Evolutionary conservation across 2,113 vertebrate genomes (phyloP).

Genomic region (Spilogale gracilis): DNA sequence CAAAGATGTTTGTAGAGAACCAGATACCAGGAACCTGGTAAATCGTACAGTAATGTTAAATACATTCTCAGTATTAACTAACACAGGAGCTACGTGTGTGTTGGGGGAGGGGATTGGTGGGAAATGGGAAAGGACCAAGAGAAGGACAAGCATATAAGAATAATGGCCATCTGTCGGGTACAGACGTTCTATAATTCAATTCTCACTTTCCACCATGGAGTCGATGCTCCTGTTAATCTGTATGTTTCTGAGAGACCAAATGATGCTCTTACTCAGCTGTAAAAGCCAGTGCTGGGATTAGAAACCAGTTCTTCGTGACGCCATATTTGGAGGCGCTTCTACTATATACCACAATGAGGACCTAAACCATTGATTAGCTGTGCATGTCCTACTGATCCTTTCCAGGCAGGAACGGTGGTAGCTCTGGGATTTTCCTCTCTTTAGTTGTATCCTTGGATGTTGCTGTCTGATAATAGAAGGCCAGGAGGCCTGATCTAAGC

Average conservation of each 20-base stretch:
- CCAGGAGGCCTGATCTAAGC: neutral
- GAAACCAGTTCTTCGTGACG: neutral
- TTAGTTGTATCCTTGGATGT: neutral
- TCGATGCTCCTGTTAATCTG: neutral
- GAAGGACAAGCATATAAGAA: neutral
- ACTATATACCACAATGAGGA: neutral
- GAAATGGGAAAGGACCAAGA: neutral
- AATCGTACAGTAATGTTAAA: neutral
- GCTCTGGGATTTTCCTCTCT: neutral
- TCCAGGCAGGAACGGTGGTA: neutral
- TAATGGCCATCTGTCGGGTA: neutral
- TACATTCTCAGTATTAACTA: neutral
- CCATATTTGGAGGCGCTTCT: neutral
- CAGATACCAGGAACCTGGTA: slow-evolving; percentile 40
- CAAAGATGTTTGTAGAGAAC: slow-evolving; percentile 44
- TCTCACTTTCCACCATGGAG: neutral
- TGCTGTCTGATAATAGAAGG: neutral
- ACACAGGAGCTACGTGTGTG: neutral
- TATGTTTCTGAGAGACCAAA: neutral
- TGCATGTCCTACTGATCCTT: neutral
- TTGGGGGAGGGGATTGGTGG: fast-evolving
- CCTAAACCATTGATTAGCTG: neutral
- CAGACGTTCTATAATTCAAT: neutral
- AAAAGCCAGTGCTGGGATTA: neutral
- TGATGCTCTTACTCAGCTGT: neutral